Conservation (phyloP, 2,888 invertebrate species). For the Clunio marinus region DNA sequence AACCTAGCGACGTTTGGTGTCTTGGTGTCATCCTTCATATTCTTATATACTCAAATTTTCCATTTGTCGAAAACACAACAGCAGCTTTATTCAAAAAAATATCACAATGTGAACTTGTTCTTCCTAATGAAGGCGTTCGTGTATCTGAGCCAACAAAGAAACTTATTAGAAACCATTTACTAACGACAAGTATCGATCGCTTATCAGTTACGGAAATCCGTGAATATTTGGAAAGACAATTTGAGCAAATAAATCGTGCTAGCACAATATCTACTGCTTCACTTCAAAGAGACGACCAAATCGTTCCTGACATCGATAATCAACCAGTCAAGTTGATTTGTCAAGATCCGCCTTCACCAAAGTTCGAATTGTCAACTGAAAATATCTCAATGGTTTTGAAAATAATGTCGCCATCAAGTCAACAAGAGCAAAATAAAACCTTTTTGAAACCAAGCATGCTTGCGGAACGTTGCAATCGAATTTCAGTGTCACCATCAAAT, state of each 20-base stretch:
- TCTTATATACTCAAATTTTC: conserved; percentile 76
- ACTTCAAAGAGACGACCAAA: conserved; percentile 41
- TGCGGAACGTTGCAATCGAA: conserved; percentile 17
- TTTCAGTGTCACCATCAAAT: conserved; percentile 11
- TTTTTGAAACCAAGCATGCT: conserved; percentile 26
- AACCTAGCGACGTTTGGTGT: conserved; percentile 81
- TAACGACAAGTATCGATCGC: conserved; percentile 64
- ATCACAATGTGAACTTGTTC: conserved; percentile 67
- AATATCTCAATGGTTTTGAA: conserved; percentile 30
- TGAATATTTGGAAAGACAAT: conserved; percentile 40
- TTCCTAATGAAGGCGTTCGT: conserved; percentile 64
- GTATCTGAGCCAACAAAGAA: conserved; percentile 63
- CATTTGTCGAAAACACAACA: conserved; percentile 71
- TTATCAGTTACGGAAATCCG: conserved; percentile 62
- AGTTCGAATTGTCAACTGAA: conserved; percentile 29
- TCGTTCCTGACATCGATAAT: conserved; percentile 50
- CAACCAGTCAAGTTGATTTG: conserved; percentile 4
- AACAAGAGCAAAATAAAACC: conserved; percentile 27
- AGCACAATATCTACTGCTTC: not conserved
- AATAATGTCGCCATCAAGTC: conserved; percentile 17
- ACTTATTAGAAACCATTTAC: conserved; percentile 63
- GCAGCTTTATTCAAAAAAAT: conserved; percentile 71
- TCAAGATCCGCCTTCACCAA: conserved; percentile 15
- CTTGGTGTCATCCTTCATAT: conserved; percentile 73
- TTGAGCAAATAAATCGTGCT: conserved; percentile 28